Conservation (phyloP, 2,888 invertebrate species). For the Hemaris fuciformis region DNA sequence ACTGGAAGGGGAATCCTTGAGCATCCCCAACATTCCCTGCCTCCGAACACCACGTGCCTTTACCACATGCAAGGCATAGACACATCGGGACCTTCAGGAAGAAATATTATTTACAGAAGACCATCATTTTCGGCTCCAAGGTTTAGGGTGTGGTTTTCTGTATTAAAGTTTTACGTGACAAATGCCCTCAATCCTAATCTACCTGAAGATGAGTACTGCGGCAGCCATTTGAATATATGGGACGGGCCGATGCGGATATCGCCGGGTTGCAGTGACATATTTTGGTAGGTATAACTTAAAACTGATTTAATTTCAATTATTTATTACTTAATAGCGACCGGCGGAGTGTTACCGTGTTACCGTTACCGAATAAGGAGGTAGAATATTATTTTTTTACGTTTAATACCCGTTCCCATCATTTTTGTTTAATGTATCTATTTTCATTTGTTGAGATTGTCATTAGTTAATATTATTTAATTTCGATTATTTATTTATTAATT, state of each 20-base stretch:
- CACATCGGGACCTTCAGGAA: slow-evolving; percentile 81
- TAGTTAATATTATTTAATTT: too few relatives aligned
- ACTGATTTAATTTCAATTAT: background rate
- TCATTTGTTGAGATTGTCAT: too few relatives aligned
- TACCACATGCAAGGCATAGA: slow-evolving; percentile 89
- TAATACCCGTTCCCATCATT: too few relatives aligned
- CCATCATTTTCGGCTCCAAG: slow-evolving; percentile 84
- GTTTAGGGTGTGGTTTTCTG: slow-evolving; percentile 92
- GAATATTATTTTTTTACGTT: too few relatives aligned
- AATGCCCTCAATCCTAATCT: slow-evolving; percentile 83
- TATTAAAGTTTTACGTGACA: slow-evolving; percentile 92
- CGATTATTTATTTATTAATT: background rate
- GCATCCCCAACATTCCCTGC: slow-evolving; percentile 91
- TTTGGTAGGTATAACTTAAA: slow-evolving; percentile 84
- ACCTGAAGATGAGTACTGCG: slow-evolving; percentile 88
- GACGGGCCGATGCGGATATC: slow-evolving; percentile 90
- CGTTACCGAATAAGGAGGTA: too few relatives aligned
- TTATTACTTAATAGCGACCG: too few relatives aligned
- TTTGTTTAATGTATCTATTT: too few relatives aligned
- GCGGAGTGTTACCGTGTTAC: too few relatives aligned
- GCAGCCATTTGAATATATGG: slow-evolving; percentile 92
- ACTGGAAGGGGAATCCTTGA: slow-evolving; percentile 90
- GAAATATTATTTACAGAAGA: slow-evolving; percentile 78
- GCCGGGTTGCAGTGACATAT: slow-evolving; percentile 89
- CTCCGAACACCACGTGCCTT: slow-evolving; percentile 93